Conservation (phyloP, 2,113 vertebrate genomes). For the Platycercus adscitus region DNA sequence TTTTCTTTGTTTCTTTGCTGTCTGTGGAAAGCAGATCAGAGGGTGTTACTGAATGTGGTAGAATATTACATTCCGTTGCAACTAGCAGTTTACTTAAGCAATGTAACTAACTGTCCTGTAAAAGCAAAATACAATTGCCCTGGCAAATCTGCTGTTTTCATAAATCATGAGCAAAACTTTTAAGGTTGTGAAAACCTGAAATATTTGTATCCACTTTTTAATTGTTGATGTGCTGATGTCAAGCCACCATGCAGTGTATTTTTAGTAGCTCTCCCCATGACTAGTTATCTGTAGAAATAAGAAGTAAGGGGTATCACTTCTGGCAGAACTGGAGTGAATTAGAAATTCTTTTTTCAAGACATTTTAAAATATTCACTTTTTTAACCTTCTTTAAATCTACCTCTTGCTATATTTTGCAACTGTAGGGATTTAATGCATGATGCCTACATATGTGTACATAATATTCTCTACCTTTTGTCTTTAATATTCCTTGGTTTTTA, state of each 20-base stretch:
- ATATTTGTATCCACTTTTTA: slow-evolving; percentile 79
- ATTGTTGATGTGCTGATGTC: slow-evolving; percentile 81
- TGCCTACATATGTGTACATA: slow-evolving; percentile 87
- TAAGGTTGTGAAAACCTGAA: slow-evolving; percentile 70
- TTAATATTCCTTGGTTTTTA: slow-evolving; percentile 99
- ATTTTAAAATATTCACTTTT: slow-evolving; percentile 82
- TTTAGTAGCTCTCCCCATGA: slow-evolving; percentile 74
- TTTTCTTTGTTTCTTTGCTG: slow-evolving; percentile 82
- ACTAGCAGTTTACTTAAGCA: slow-evolving; percentile 73
- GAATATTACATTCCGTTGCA: slow-evolving; percentile 75
- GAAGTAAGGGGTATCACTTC: slow-evolving; percentile 74
- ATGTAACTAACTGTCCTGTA: slow-evolving; percentile 59
- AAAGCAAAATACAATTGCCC: slow-evolving; percentile 71
- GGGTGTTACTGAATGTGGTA: slow-evolving; percentile 61
- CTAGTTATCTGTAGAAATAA: slow-evolving; percentile 75
- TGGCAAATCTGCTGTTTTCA: slow-evolving; percentile 62
- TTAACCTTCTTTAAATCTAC: slow-evolving; percentile 81
- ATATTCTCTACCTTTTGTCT: slow-evolving; percentile 93
- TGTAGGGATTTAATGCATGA: slow-evolving; percentile 85
- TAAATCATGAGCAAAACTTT: slow-evolving; percentile 66
- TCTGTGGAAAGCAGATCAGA: slow-evolving; percentile 81
- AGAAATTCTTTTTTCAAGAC: slow-evolving; percentile 81
- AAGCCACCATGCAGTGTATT: slow-evolving; percentile 72
- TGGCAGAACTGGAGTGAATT: slow-evolving; percentile 80
- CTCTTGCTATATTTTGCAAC: slow-evolving; percentile 84